Conservation (phyloP, 2,888 invertebrate genomes). For the Acronicta psi region DNA sequence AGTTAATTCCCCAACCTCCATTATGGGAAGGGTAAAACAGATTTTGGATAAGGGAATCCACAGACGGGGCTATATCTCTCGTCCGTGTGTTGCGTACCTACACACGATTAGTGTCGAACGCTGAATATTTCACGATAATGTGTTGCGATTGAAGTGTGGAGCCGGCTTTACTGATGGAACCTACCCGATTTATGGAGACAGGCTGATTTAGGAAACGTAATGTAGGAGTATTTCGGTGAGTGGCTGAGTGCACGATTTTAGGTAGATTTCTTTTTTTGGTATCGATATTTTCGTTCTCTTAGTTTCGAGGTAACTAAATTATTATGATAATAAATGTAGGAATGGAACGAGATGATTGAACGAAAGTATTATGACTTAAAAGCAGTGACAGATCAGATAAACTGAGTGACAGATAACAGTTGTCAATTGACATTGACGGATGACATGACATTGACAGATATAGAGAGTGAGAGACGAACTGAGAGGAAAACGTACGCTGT, state of each 20-base stretch:
- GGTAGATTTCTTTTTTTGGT: background rate
- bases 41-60: slow-evolving; percentile 48
- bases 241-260: slow-evolving; percentile 20
- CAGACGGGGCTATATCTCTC: slow-evolving; percentile 35
- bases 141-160: slow-evolving; percentile 48
- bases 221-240: slow-evolving; percentile 24
- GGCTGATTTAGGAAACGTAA: slow-evolving; percentile 10
- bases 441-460: too few species aligned
- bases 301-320: too few species aligned
- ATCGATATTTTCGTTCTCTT: too few species aligned
- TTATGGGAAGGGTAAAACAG: slow-evolving; percentile 33
- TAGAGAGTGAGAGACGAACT: too few species aligned
- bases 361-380: too few species aligned
- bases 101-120: slow-evolving; percentile 46
- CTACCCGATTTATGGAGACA: slow-evolving; percentile 41
- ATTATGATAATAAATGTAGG: too few species aligned
- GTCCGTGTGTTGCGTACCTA: slow-evolving; percentile 45
- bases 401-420: too few species aligned
- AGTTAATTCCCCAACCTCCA: slow-evolving; percentile 32
- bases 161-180: slow-evolving; percentile 46
- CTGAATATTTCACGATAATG: slow-evolving; percentile 57
- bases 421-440: too few species aligned
- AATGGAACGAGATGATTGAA: too few species aligned
- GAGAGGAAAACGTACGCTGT: too few species aligned
- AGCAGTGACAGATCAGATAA: too few species aligned